Conservation (phyloP, 2,797 vertebrate genomes). For the Emydoidea blandingii region DNA sequence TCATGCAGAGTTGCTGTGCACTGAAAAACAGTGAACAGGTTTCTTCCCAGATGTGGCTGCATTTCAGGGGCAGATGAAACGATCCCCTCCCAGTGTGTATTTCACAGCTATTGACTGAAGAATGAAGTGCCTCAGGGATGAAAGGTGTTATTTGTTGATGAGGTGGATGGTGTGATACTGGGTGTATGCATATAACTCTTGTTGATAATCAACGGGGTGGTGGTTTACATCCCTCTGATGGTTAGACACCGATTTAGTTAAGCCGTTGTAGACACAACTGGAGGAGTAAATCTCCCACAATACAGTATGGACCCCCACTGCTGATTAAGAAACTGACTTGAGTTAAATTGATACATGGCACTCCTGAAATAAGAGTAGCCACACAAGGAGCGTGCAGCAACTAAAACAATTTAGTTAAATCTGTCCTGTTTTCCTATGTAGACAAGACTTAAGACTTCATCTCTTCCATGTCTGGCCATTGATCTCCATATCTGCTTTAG, state of each 20-base stretch:
- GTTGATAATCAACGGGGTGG: rapidly evolving
- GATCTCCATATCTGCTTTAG: rapidly evolving
- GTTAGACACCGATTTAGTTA: rapidly evolving
- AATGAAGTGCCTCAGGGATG: neutral
- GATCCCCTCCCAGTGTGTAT: neutral
- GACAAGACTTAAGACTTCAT: neutral
- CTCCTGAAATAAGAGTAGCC: neutral
- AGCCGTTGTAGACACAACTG: rapidly evolving
- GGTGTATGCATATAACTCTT: rapidly evolving
- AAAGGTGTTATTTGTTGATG: neutral
- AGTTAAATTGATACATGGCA: rapidly evolving
- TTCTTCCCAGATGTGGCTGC: neutral
- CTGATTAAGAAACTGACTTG: neutral
- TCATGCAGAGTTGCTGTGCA: neutral
- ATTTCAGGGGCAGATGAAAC: neutral
- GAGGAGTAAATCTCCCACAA: neutral
- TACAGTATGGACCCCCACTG: rapidly evolving
- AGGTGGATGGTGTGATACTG: rapidly evolving
- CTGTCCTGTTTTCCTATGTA: rapidly evolving
- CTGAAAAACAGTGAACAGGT: neutral
- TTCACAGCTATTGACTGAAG: neutral
- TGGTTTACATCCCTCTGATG: neutral
- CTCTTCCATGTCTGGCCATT: rapidly evolving
- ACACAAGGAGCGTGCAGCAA: neutral
- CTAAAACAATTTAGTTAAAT: neutral